Evolutionary conservation across 2,113 vertebrate genomes (phyloP).

Genomic region (Bos indicus): DNA sequence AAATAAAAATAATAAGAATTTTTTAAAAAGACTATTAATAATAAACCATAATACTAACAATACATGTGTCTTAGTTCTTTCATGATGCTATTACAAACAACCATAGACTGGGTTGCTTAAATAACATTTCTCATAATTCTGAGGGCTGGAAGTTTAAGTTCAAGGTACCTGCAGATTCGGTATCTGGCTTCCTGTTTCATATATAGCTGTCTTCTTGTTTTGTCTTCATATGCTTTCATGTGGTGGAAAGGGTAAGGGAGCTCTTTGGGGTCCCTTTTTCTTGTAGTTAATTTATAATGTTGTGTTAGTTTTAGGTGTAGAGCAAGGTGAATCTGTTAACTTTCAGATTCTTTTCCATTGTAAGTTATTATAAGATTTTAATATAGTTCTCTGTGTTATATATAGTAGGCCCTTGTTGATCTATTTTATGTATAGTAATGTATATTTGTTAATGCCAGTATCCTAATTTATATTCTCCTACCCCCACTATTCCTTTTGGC

Average conservation of each 20-base stretch:
- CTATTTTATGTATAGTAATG: background rate
- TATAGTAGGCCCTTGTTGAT: background rate
- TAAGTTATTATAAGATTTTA: background rate
- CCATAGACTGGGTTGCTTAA: background rate
- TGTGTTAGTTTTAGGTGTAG: background rate
- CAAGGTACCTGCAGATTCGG: background rate
- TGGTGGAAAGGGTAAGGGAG: background rate
- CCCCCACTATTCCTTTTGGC: background rate
- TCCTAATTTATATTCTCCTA: background rate
- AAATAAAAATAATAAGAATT: background rate
- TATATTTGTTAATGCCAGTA: background rate
- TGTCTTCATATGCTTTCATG: background rate
- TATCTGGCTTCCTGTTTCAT: background rate
- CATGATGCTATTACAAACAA: background rate
- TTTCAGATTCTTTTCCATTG: background rate
- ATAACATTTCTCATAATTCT: background rate
- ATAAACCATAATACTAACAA: background rate
- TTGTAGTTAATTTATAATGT: background rate
- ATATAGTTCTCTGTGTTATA: background rate
- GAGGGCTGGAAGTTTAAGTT: background rate
- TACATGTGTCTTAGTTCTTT: background rate
- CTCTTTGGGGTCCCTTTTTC: background rate
- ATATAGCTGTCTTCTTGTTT: background rate
- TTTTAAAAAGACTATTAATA: background rate
- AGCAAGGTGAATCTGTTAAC: background rate